Conservation (phyloP, 2,888 invertebrate species). For the Synanthedon vespiformis region DNA sequence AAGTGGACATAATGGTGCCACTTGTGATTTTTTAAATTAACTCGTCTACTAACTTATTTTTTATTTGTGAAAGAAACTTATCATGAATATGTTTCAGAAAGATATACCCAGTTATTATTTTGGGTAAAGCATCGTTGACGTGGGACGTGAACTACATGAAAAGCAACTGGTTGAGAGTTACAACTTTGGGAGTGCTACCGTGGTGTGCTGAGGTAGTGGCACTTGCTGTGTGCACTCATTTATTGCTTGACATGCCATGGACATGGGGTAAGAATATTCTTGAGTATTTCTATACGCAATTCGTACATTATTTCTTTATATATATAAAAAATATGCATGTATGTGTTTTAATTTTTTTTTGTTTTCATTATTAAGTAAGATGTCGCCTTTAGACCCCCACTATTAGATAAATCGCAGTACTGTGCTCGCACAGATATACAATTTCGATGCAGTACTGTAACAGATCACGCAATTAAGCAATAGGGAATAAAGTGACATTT, state of each 20-base stretch:
- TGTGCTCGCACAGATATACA: no score
- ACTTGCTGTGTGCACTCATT: constrained; percentile 35
- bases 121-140: constrained; percentile 52
- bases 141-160: constrained; percentile 49
- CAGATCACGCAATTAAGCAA: no score
- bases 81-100: constrained; percentile 24
- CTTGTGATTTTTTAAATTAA: no score
- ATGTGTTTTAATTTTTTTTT: not conserved
- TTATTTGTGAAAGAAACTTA: no score
- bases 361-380: not conserved
- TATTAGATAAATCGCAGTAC: no score
- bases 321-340: not conserved
- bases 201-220: constrained; percentile 46
- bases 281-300: no score
- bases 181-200: constrained; percentile 43
- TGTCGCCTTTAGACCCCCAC: no score
- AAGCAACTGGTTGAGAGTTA: constrained; percentile 38
- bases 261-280: constrained; percentile 39
- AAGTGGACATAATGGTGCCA: no score
- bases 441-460: no score
- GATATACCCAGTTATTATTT: constrained; percentile 53
- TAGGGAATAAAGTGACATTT: no score
- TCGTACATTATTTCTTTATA: not conserved
- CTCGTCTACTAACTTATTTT: no score
- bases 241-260: constrained; percentile 47